Conservation (phyloP, 1,140 invertebrate genomes). For the Dysdera silvatica region DNA sequence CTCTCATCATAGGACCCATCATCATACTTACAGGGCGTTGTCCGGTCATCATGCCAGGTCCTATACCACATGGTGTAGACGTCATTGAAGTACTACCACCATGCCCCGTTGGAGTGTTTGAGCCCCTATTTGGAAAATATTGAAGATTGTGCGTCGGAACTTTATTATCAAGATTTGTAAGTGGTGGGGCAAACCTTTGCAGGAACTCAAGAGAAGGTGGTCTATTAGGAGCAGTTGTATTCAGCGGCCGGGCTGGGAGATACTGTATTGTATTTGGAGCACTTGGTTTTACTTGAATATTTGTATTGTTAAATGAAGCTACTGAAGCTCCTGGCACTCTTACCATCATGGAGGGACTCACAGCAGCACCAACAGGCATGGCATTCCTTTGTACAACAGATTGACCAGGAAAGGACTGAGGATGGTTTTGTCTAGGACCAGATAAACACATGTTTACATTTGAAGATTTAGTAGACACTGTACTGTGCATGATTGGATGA, state of each 20-base stretch:
- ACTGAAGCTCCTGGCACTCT: conserved; percentile 27
- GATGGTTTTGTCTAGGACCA: conserved; percentile 30
- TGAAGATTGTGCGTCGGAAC: conserved; percentile 62
- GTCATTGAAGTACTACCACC: conserved; percentile 38
- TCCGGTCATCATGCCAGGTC: conserved; percentile 45
- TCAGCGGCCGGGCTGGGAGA: conserved; percentile 66
- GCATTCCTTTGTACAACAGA: conserved; percentile 32
- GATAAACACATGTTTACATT: conserved; percentile 22
- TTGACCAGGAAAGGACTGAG: conserved; percentile 32
- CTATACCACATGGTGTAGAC: conserved; percentile 37
- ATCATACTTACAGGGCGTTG: conserved; percentile 35
- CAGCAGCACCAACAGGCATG: conserved; percentile 34
- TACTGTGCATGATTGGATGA: conserved; percentile 34
- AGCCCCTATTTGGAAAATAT: conserved; percentile 56
- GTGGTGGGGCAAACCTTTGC: conserved; percentile 62
- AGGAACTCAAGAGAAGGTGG: conserved; percentile 86
- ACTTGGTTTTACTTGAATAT: conserved; percentile 73
- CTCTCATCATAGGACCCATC: conserved; percentile 39
- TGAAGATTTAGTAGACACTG: conserved; percentile 30
- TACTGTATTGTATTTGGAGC: conserved; percentile 97
- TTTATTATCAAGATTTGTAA: conserved; percentile 56
- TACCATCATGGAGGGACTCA: conserved; percentile 31
- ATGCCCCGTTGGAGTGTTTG: conserved; percentile 9
- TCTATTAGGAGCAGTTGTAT: conserved; percentile 50
- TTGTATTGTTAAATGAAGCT: conserved; percentile 35